Evolutionary conservation across 2,888 invertebrate genomes (phyloP).

Genomic region (Sinhomidia bicolor): DNA sequence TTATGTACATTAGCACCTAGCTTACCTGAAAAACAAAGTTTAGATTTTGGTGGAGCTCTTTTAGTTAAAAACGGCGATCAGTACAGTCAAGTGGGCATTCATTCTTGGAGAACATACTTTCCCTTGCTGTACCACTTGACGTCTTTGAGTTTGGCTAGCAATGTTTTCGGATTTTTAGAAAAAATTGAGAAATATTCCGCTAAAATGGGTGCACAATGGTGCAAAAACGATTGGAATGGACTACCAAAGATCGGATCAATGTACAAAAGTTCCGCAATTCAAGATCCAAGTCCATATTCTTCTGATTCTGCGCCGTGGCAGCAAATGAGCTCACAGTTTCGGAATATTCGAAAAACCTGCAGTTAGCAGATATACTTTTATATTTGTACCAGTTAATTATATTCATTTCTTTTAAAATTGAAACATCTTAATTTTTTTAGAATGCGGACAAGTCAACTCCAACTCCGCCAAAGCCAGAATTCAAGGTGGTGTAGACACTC

Average conservation of each 20-base stretch:
- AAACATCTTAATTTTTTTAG: slow-evolving; percentile 34
- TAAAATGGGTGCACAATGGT: slow-evolving; percentile 32
- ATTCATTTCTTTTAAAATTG: not conserved
- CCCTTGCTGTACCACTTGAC: not conserved
- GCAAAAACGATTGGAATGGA: slow-evolving; percentile 17
- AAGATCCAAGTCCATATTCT: no score
- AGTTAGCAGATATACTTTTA: slow-evolving; percentile 4
- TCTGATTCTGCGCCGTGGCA: no score
- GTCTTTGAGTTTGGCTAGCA: slow-evolving; percentile 35
- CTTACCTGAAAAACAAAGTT: not conserved
- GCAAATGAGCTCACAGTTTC: not conserved
- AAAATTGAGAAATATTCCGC: slow-evolving; percentile 16
- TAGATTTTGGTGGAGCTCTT: not conserved
- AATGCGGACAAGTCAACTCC: slow-evolving; percentile 49
- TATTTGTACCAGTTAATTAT: not conserved
- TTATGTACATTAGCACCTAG: slow-evolving; percentile 25
- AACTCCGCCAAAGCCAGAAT: slow-evolving; percentile 21
- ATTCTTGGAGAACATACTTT: slow-evolving; percentile 38
- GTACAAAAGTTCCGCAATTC: not conserved
- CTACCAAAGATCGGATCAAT: no score
- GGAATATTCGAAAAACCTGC: slow-evolving; percentile 41
- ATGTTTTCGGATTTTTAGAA: slow-evolving; percentile 34
- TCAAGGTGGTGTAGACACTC: slow-evolving; percentile 32
- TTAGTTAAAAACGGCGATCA: slow-evolving; percentile 4
- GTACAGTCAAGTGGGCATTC: slow-evolving; percentile 31